phyloP scores from a whole-genome alignment of 1,140 invertebrate species.

The Acromyrmex echinatior region DNA sequence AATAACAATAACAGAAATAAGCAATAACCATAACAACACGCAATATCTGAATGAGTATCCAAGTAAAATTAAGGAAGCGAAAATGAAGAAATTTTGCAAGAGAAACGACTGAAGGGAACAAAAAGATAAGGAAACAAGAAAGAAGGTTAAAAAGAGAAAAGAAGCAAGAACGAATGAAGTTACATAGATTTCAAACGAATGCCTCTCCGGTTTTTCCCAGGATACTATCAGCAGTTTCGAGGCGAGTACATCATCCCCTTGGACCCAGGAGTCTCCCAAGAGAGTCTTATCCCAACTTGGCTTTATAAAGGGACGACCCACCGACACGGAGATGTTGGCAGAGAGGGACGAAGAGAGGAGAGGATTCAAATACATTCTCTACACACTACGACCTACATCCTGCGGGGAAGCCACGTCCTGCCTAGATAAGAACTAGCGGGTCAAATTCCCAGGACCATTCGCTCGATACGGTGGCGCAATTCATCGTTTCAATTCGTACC shows the following conservation, averaged over 20 bases:
- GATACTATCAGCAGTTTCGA: conserved; percentile 77
- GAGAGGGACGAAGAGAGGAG: conserved; percentile 5
- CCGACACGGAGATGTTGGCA: conserved; percentile 39
- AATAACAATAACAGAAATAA: conserved; percentile 28
- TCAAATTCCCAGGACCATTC: conserved; percentile 55
- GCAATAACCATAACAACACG: not conserved
- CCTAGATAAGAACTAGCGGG: conserved; percentile 65
- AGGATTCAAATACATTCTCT: conserved; percentile 37
- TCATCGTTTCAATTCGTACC: conserved; percentile 48
- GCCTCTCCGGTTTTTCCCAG: conserved; percentile 61
- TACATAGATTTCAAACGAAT: conserved; percentile 57
- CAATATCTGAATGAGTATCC: not conserved
- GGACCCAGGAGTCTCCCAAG: conserved; percentile 60
- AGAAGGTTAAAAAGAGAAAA: conserved; percentile 9
- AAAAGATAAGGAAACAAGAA: not conserved
- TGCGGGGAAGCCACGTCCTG: conserved; percentile 22
- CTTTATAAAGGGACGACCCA: conserved; percentile 71
- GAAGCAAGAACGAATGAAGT: conserved; percentile 30
- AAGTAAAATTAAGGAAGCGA: conserved; percentile 20
- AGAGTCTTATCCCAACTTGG: conserved; percentile 77
- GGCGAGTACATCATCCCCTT: conserved; percentile 76
- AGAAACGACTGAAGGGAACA: conserved; percentile 9
- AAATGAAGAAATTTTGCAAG: not conserved
- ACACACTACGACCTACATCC: conserved; percentile 46
- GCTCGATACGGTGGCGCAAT: conserved; percentile 50